A percentile compares a stretch with the other conserved stretches of the same genome.
Evolutionary conservation across 2,888 invertebrate species (phyloP).

Genomic region (Altica lythri): DNA sequence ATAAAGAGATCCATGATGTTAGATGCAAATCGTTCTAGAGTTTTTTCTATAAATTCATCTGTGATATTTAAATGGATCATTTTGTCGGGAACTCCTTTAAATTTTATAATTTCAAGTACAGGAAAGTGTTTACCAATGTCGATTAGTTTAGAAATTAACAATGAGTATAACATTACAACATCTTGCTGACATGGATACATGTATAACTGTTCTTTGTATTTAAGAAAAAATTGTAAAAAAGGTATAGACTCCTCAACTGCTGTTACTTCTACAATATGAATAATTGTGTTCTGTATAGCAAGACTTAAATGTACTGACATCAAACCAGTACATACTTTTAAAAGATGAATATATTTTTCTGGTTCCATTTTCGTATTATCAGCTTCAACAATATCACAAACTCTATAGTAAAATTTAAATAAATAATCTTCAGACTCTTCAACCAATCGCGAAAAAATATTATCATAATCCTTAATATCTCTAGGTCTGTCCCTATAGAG

Average conservation of each 20-base stretch:
- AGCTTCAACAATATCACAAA: conserved; percentile 40
- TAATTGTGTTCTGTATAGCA: conserved; percentile 69
- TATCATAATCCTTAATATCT: conserved; percentile 42
- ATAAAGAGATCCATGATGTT: conserved; percentile 62
- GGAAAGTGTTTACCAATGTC: conserved; percentile 32
- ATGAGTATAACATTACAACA: conserved; percentile 63
- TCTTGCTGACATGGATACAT: conserved; percentile 65
- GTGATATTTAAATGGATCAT: conserved; percentile 47
- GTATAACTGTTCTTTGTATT: conserved; percentile 45
- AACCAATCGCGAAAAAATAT: conserved; percentile 41
- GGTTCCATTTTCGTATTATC: conserved; percentile 38
- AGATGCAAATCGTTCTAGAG: conserved; percentile 59
- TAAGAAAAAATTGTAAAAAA: conserved; percentile 61
- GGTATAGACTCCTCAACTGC: conserved; percentile 63
- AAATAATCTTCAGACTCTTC: conserved; percentile 40
- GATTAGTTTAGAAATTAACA: conserved; percentile 58
- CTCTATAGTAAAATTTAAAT: conserved; percentile 42
- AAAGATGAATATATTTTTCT: conserved; percentile 26
- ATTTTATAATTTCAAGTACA: conserved; percentile 42
- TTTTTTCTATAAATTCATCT: conserved; percentile 54
- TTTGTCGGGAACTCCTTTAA: conserved; percentile 38
- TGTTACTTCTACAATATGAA: conserved; percentile 64
- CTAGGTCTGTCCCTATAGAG: conserved; percentile 38
- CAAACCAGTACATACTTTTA: conserved; percentile 52
- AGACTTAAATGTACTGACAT: conserved; percentile 68